phyloP scores from a whole-genome alignment of 92 coral and sea anemone genomes.

The Nematostella vectensis region DNA sequence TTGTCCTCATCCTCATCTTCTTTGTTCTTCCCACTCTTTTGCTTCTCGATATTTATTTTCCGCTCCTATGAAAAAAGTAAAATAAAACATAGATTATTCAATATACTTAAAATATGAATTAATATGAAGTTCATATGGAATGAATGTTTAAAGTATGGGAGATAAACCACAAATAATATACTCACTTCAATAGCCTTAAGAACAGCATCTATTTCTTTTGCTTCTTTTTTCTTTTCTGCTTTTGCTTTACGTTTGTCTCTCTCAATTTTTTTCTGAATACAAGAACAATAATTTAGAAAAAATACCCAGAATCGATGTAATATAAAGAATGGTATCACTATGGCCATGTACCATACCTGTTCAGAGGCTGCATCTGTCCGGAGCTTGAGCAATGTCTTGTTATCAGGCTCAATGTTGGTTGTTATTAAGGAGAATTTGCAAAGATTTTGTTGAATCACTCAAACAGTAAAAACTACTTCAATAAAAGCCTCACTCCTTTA shows the following conservation, averaged over 20 bases:
- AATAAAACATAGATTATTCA: constrained; percentile 1
- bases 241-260: constrained; percentile 77
- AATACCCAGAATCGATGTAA: no score
- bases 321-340: no score
- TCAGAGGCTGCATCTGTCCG: constrained; percentile 40
- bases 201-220: no score
- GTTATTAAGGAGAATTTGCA: no score
- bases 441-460: no score
- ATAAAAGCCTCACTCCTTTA: no score
- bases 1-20: constrained; percentile 32
- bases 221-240: constrained; percentile 44
- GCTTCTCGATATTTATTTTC: constrained; percentile 10
- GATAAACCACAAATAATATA: no score
- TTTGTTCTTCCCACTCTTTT: constrained; percentile 10
- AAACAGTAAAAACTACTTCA: no score
- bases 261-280: constrained; percentile 52
- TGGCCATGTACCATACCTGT: constrained; percentile 30
- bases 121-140: no score
- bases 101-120: no score
- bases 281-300: no score
- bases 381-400: constrained; percentile 30
- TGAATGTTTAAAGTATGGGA: no score
- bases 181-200: constrained; percentile 53
- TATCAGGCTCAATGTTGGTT: constrained; percentile 52
- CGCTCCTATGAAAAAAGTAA: constrained; percentile 5